Conservation (phyloP, 2,113 vertebrate species). For the Mus musculus region DNA sequence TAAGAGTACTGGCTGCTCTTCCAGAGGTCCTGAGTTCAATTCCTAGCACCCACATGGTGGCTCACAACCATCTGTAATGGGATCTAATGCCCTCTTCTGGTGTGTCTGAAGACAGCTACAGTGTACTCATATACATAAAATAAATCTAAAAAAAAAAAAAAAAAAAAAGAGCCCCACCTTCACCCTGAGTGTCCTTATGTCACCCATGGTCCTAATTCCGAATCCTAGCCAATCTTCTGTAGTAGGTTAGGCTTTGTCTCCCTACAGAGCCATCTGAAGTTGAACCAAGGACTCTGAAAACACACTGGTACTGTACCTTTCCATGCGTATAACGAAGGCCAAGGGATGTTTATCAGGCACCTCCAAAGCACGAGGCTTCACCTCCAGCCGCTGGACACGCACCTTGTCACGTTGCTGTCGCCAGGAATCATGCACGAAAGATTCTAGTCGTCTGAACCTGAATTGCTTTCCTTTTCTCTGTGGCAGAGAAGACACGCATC, state of each 20-base stretch:
- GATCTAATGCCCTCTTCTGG: too few species aligned
- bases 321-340: slow-evolving; percentile 92
- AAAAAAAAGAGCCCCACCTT: not conserved
- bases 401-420: slow-evolving; percentile 87
- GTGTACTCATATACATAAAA: too few species aligned
- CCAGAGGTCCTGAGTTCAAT: too few species aligned
- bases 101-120: too few species aligned
- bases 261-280: not conserved
- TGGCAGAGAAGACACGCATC: slow-evolving; percentile 73
- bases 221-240: not conserved
- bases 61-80: too few species aligned
- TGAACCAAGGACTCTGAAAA: not conserved
- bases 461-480: slow-evolving; percentile 88
- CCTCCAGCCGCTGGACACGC: slow-evolving; percentile 87
- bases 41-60: too few species aligned
- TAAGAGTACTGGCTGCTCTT: too few species aligned
- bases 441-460: slow-evolving; percentile 93
- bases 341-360: slow-evolving; percentile 89
- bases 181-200: not conserved
- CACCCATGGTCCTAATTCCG: not conserved
- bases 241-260: not conserved
- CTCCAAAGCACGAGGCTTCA: slow-evolving; percentile 82
- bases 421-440: slow-evolving; percentile 90
- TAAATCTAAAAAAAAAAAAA: too few species aligned
- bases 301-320: slow-evolving; percentile 86